A percentile compares a stretch with the other conserved stretches of the same genome.
Evolutionary conservation across 2,797 vertebrate species (phyloP).

Genomic region (Pseudochirops corinnae): DNA sequence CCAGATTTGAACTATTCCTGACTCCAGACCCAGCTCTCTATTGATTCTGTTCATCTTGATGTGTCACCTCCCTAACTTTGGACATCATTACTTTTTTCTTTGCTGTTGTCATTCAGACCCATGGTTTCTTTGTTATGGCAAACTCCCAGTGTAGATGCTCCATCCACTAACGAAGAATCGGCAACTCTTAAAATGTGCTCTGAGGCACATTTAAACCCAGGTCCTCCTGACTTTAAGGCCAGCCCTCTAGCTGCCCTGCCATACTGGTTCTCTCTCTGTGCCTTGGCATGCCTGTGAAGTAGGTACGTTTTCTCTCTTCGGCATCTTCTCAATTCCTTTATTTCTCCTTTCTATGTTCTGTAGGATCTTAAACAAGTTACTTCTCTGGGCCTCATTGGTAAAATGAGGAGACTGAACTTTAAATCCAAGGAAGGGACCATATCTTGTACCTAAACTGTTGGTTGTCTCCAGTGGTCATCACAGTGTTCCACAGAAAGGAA

Average conservation of each 20-base stretch:
- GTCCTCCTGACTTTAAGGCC: not conserved
- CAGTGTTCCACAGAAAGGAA: not conserved
- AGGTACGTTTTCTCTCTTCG: not conserved
- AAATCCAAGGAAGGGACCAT: not conserved
- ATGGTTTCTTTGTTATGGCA: not conserved
- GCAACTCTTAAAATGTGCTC: not conserved
- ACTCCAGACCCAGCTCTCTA: not conserved
- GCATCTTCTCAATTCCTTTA: not conserved
- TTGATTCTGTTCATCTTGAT: not conserved
- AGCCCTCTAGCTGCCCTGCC: not conserved
- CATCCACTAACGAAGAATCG: not conserved
- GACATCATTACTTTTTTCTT: not conserved
- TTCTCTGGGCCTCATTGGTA: not conserved
- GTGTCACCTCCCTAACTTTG: not conserved
- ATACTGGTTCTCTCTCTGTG: not conserved
- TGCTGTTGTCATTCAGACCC: not conserved
- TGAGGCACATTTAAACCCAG: not conserved
- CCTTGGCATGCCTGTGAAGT: not conserved
- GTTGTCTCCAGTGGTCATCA: not conserved
- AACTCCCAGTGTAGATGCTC: not conserved
- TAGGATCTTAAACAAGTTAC: not conserved
- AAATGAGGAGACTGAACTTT: not conserved
- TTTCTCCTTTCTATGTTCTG: not conserved
- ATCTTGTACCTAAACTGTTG: not conserved
- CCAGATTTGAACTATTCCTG: not conserved